These are phyloP conservation scores for Megatriorchis doriae DNA, from an alignment of 2,113 vertebrate genomes.

Conservation along the genomic window DNA sequence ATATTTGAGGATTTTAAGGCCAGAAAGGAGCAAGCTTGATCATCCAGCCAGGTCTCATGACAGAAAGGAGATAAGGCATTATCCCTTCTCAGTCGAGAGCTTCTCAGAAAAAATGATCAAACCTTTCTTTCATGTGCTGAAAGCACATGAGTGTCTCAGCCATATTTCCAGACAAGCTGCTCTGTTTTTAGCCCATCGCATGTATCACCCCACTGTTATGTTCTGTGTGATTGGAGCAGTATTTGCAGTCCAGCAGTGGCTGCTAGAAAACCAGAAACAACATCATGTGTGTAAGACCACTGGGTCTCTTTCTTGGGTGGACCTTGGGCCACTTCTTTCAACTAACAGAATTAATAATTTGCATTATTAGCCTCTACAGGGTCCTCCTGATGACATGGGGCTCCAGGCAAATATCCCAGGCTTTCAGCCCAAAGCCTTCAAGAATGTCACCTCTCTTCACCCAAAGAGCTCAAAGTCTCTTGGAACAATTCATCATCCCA, in stretches of 20 bases:
- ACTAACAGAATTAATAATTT: neutral
- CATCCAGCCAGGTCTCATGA: neutral
- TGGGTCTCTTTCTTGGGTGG: neutral
- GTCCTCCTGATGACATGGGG: neutral
- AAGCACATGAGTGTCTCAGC: neutral
- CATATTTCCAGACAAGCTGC: neutral
- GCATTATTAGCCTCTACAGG: neutral
- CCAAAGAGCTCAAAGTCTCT: neutral
- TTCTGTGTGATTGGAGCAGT: neutral
- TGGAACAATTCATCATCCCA: neutral
- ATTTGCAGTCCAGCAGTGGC: neutral
- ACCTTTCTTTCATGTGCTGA: neutral
- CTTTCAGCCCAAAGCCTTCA: neutral
- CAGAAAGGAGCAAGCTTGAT: neutral
- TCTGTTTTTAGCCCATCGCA: neutral
- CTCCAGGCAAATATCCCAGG: neutral
- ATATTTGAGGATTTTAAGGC: neutral
- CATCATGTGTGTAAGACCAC: neutral
- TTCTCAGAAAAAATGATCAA: neutral
- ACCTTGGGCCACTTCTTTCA: neutral
- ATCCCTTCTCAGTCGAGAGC: neutral
- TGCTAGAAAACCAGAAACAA: neutral
- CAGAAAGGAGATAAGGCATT: neutral
- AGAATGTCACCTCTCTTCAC: neutral
- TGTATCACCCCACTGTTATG: fast-evolving